Conservation (phyloP, 2,113 vertebrate genomes). For the Marcusenius ussheri region DNA sequence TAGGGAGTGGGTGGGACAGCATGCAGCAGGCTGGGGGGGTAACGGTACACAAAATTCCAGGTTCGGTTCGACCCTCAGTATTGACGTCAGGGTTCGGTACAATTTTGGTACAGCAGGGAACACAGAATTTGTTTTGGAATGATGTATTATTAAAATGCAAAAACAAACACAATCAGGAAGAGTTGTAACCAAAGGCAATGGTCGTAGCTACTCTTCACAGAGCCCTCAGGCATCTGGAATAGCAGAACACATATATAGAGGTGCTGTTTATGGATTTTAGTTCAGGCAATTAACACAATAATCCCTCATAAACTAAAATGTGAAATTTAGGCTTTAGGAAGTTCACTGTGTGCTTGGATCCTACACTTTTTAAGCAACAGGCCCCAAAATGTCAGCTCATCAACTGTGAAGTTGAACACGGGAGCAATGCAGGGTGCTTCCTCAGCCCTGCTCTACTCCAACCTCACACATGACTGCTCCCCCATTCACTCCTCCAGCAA, state of each 20-base stretch:
- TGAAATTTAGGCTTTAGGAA: not conserved
- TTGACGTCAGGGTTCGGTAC: not conserved
- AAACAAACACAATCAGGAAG: not conserved
- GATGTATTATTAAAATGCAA: not conserved
- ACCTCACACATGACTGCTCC: too few relatives aligned
- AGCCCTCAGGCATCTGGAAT: not conserved
- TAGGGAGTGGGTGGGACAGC: not conserved
- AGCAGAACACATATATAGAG: not conserved
- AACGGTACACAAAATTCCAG: not conserved
- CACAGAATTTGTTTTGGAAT: not conserved
- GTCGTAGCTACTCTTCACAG: not conserved
- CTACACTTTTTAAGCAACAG: not conserved
- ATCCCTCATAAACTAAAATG: not conserved
- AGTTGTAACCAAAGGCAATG: not conserved
- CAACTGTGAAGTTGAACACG: not conserved
- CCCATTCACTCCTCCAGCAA: not conserved
- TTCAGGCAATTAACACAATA: not conserved
- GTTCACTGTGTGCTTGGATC: not conserved
- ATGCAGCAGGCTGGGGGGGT: not conserved
- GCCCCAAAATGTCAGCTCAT: not conserved
- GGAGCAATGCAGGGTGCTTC: not conserved
- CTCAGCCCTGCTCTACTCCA: not conserved
- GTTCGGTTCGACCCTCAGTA: not conserved
- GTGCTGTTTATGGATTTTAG: not conserved
- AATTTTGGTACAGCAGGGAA: slow-evolving; percentile 2